phyloP scores from a whole-genome alignment of 2,797 vertebrate species.

The Cyclopterus lumpus region DNA sequence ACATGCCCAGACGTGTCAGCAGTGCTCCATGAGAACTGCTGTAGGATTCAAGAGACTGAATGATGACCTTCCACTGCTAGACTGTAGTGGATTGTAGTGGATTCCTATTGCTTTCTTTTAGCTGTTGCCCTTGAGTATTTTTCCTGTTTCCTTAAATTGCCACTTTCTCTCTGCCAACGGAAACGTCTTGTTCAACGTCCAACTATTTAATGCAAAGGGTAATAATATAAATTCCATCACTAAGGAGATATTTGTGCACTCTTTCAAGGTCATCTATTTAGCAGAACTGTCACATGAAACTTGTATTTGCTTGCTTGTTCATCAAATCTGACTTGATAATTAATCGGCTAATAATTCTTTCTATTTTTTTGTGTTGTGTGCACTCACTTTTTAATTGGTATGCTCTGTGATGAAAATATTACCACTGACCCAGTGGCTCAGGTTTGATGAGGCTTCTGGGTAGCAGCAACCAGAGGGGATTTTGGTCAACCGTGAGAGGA shows the following conservation, averaged over 20 bases:
- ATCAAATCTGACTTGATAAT: neutral
- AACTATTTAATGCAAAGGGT: constrained; percentile 31
- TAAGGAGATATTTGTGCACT: constrained; percentile 23
- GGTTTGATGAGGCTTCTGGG: neutral
- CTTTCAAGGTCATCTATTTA: constrained; percentile 21
- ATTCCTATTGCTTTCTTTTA: constrained; percentile 4
- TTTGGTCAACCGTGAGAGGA: no score
- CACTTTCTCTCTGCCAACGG: constrained; percentile 20
- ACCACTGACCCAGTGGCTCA: neutral
- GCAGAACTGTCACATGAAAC: constrained; percentile 4
- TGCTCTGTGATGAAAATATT: neutral
- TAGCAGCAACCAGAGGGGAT: no score
- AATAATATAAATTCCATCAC: constrained; percentile 9
- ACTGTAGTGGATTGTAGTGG: neutral
- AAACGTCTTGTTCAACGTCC: constrained; percentile 18
- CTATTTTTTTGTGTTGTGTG: neutral
- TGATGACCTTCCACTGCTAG: constrained; percentile 23
- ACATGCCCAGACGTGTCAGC: neutral
- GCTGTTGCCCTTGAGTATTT: neutral
- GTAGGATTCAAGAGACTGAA: constrained; percentile 1
- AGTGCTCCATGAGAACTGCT: neutral
- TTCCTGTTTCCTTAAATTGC: constrained; percentile 3
- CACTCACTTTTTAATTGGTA: neutral
- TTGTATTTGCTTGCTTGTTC: constrained; percentile 9
- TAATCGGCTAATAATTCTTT: neutral